Evolutionary conservation across 2,797 vertebrate species (phyloP), one percentile per base, ranked within the genome.

Genomic region (Crossoptilon crossoptilon): DNA sequence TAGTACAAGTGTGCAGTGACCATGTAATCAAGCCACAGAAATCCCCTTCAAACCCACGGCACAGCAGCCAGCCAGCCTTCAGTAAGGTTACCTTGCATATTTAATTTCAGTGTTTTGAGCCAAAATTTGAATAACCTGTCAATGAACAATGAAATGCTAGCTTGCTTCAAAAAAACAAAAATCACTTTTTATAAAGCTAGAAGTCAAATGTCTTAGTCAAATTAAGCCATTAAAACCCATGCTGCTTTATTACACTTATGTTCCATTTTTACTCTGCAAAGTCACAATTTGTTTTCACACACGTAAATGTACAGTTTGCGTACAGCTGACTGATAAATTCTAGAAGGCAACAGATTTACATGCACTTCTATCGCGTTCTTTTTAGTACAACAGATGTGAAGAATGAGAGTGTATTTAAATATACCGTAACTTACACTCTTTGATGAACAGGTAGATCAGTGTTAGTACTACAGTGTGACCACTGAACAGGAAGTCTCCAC

Each of bases 381-480:
- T 74, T 49, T 8, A 37, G 37, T 17, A 37, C 22, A 90, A 60
- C 0, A 2, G 29, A 35, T 19, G 6, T 26, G 12, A 63, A 19
- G 14, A 39, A 51, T 3, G 11, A 3, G 59, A 84, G 14, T n/a
- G 10, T 7, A 51, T 6, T 21, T 35, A 73, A 75, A 71, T 64
- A 63, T 6, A 49, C 7, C 41, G 11, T 5, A 70, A 98, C 99
- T 98, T 97, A 99, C 99, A 99, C 97, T 99, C 99, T 94, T 99
- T 99, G 97, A 99, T 99, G 98, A 99, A 99, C 87, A 99, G 97
- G 88, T 99, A 99, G 22, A 98, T 99, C 84, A 99, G 98, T 0
- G 99, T 99, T 95, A 99, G 98, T 90, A 99, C 97, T 84, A 99
- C 99, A 2, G 99, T 99, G 97, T 99, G 99, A 37, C 99, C 99